Percentiles rank a stretch among this genome's conserved stretches.
Evolutionary conservation across 2,888 invertebrate species (phyloP).

Genomic region (Deilephila elpenor): DNA sequence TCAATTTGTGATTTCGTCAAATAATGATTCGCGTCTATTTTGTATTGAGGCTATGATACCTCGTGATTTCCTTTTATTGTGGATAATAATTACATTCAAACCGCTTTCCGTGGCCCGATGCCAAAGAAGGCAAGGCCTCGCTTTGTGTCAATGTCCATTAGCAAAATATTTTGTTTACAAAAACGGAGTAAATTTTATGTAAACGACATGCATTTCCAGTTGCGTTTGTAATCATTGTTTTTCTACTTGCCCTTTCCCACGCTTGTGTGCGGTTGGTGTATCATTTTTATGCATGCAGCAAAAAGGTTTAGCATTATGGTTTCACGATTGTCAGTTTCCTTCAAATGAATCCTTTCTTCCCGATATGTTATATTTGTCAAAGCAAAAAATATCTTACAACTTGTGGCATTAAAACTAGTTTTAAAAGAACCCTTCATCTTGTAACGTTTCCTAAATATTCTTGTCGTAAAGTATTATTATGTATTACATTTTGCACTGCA

Average conservation of each 20-base stretch:
- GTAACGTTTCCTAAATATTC: too few species aligned
- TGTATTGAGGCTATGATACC: neutral
- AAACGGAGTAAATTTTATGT: constrained; percentile 27
- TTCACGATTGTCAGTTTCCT: too few species aligned
- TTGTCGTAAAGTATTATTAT: too few species aligned
- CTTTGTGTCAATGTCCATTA: constrained; percentile 37
- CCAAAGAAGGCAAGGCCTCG: constrained; percentile 45
- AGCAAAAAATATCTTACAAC: too few species aligned
- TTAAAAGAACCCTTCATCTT: too few species aligned
- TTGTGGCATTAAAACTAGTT: too few species aligned
- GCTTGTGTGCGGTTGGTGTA: too few species aligned
- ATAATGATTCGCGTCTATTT: neutral
- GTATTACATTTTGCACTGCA: too few species aligned
- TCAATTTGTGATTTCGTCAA: neutral
- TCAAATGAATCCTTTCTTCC: too few species aligned
- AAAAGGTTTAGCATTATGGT: too few species aligned
- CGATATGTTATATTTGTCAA: too few species aligned
- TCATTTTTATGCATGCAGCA: too few species aligned
- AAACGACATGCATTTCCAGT: constrained; percentile 20
- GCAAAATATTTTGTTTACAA: constrained; percentile 37
- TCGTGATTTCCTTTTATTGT: neutral
- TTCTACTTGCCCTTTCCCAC: neutral
- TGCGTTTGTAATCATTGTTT: neutral
- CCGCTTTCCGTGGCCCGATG: constrained; percentile 44
- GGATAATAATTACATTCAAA: constrained; percentile 33